Evolutionary conservation across 1,140 invertebrate species (phyloP), one percentile per base, ranked within the genome.

Genomic region (Oreohelix idahoensis): DNA sequence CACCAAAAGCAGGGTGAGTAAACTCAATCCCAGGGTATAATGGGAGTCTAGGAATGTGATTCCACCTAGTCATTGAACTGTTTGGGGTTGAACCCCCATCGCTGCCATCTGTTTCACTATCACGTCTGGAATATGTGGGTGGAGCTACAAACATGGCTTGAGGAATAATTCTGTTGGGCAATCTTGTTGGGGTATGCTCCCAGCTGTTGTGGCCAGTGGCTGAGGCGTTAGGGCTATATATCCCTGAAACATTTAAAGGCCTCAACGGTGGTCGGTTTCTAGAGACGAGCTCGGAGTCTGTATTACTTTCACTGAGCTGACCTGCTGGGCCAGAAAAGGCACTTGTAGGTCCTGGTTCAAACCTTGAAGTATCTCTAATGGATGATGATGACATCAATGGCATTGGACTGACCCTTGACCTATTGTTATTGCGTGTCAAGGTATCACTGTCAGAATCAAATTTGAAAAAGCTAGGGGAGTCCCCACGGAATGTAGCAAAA

Each of bases 371-470:
- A 29, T 74, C 71, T n/a, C 35, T 74, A 32, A 38, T 53, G 70
- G 73, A 39, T 81, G 58, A 53, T n/a, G 38, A 70, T 26, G 32
- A 53, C 17, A 51, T 45, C 26, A 71, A 11, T 69, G 78, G 53
- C 75, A 38, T 58, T 49, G 69, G 42, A 73, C 32, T 32, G 45
- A 49, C 17, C 74, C 51, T 35, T 39, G 80, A 39, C 32, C 42
- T 35, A 4, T 38, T 36, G 10, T 8, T 38, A 53, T 53, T 79
- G 13, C 78, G 69, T 17, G 84, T 85, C 45, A 85, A 69, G 20
- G 84, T 85, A 76, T 85, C 84, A 38, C 29, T 83, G 84, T 85
- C 84, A 26, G 84, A 85, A 69, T 85, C 84, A 69, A 85, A 85
- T 26, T 66, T 76, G 78, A 85, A 85, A 73, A 77, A 83, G 45